Evolutionary conservation across 2,888 invertebrate genomes (phyloP), one percentile per base, ranked within the genome.

Genomic region (Erannis defoliaria): DNA sequence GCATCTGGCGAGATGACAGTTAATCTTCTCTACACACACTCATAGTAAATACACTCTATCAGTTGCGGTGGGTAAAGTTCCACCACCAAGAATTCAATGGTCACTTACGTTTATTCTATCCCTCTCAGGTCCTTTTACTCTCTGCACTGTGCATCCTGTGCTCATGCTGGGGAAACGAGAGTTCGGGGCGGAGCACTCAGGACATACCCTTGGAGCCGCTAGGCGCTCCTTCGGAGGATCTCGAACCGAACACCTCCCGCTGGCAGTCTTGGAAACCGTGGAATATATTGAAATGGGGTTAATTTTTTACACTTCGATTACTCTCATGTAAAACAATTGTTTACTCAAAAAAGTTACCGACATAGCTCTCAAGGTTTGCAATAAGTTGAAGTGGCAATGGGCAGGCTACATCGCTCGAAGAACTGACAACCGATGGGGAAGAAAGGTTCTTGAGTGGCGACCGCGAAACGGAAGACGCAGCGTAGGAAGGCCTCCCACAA

Each of bases 281-380:
- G 76, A 81, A 78, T 62, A 73, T 81, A 42, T 79, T 77, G 71
- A 82, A 80, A 76, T 83, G 81, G 81, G 88, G 89, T 89, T 71
- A 84, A 78, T 68, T 56, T 23, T 37, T 54, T 55, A 21, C 55
- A 59, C 21, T 33, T 23, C 48, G 14, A 0, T 23, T 38, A 16
- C n/a, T n/a, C 12, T 9, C 16, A 16, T 10, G 1, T 16, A 14
- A 38, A 16, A 18, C 6, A 8, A 38, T 16, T 18, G 8, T 4
- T n/a, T n/a, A n/a, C n/a, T n/a, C n/a, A n/a, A n/a, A n/a, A n/a
- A n/a, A n/a, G n/a, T n/a, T n/a, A n/a, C n/a, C n/a, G n/a, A n/a
- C n/a, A n/a, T n/a, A n/a, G n/a, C n/a, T n/a, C n/a, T n/a, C n/a
- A n/a, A n/a, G n/a, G n/a, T n/a, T n/a, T n/a, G n/a, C n/a, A n/a